phyloP scores from a whole-genome alignment of 2,113 vertebrate species.

The Paedocypris sp. region DNA sequence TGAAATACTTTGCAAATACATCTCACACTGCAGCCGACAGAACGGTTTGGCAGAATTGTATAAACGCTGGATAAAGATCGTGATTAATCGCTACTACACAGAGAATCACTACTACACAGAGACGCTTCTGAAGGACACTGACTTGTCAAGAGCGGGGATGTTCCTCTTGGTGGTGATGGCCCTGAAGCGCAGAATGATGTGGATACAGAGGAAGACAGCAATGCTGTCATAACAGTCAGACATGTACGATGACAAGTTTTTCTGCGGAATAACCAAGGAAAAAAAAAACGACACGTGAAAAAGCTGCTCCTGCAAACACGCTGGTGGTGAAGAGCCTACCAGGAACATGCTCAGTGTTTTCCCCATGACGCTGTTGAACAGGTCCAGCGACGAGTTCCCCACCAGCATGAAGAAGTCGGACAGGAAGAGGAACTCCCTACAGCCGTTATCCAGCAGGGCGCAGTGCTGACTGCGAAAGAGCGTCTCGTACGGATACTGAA shows the following conservation, averaged over 20 bases:
- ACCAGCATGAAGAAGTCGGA: conserved; percentile 83
- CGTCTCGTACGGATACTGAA: conserved; percentile 81
- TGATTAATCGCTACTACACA: too few species aligned
- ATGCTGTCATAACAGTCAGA: conserved; percentile 85
- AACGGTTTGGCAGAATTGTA: too few species aligned
- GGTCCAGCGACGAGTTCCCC: conserved; percentile 69
- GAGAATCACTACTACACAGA: too few species aligned
- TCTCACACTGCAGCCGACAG: too few species aligned
- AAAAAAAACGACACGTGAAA: not conserved
- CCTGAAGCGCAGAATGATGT: conserved; percentile 80
- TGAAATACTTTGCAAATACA: too few species aligned
- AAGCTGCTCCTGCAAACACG: not conserved
- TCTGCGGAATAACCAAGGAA: conserved; percentile 50
- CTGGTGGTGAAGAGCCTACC: conserved; percentile 41
- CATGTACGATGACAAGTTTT: conserved; percentile 77
- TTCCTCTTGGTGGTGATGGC: conserved; percentile 75
- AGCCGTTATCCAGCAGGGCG: conserved; percentile 81
- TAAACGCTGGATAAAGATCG: too few species aligned
- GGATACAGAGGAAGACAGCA: conserved; percentile 83
- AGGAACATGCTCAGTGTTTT: conserved; percentile 78
- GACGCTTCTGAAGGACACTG: conserved; percentile 24
- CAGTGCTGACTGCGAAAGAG: conserved; percentile 91
- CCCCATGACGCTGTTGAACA: conserved; percentile 85
- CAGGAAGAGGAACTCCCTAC: conserved; percentile 81
- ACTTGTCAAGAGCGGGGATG: conserved; percentile 83